These are phyloP conservation scores for Caenorhabditis tropicalis DNA, from an alignment of 1,140 invertebrate genomes.

Conservation along the genomic window DNA sequence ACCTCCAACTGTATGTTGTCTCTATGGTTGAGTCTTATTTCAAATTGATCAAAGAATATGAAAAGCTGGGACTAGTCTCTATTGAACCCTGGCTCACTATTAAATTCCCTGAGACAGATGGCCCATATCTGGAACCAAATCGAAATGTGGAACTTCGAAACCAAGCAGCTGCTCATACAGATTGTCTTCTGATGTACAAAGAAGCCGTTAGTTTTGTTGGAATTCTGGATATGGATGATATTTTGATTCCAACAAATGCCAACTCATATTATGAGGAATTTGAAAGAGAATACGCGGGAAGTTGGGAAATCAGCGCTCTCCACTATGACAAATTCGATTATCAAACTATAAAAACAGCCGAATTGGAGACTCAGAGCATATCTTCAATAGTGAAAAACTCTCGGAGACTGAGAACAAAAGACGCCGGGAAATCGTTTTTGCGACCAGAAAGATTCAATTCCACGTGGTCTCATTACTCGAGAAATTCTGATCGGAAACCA, in stretches of 20 bases:
- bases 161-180: conserved; percentile 53
- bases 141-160: conserved; percentile 47
- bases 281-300: conserved; percentile 2
- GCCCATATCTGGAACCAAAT: conserved; percentile 41
- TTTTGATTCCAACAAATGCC: conserved; percentile 10
- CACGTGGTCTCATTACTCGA: neutral
- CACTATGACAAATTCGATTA: conserved; percentile 4
- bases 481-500: neutral
- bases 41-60: conserved; percentile 40
- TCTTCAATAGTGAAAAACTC: neutral
- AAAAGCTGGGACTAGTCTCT: conserved; percentile 23
- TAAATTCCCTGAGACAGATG: neutral
- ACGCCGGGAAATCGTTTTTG: neutral
- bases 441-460: conserved; percentile 34
- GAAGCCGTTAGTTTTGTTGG: conserved; percentile 6
- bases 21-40: conserved; percentile 35
- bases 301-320: neutral
- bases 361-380: neutral
- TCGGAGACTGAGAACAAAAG: neutral
- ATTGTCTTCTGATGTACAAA: conserved; percentile 47
- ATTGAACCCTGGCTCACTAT: conserved; percentile 46
- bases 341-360: neutral
- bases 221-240: conserved; percentile 26
- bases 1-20: conserved; percentile 25
- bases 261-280: conserved; percentile 20